phyloP scores from a whole-genome alignment of 2,113 vertebrate genomes.

The Toxotes chatareus region DNA sequence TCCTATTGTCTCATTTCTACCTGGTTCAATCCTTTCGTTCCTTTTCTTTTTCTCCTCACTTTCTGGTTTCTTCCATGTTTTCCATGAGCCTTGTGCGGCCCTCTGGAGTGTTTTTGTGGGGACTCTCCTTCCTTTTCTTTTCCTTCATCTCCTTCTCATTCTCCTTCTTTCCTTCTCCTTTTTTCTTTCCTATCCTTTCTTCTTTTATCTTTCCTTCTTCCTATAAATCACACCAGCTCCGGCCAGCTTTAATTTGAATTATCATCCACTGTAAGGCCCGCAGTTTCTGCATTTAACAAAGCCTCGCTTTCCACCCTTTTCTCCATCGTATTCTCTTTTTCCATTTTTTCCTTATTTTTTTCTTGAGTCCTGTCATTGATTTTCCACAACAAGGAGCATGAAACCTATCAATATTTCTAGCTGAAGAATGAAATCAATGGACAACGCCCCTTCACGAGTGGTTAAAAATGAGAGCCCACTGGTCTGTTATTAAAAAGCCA shows the following conservation, averaged over 20 bases:
- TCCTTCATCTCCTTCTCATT: not conserved
- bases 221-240: not conserved
- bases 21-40: not conserved
- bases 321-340: conserved; percentile 13
- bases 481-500: conserved; percentile 74
- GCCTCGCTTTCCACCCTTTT: not conserved
- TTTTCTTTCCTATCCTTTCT: no score
- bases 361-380: conserved; percentile 69
- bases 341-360: conserved; percentile 32
- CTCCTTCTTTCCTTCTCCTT: not conserved
- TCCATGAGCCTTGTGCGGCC: not conserved
- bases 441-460: conserved; percentile 58
- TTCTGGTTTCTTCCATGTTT: not conserved
- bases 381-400: conserved; percentile 67
- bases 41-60: not conserved
- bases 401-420: conserved; percentile 75
- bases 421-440: conserved; percentile 73
- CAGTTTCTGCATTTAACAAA: conserved; percentile 9
- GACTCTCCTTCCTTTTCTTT: not conserved
- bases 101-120: no score
- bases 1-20: not conserved
- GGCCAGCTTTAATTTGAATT: not conserved
- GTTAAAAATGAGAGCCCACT: conserved; percentile 67
- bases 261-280: not conserved
- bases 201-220: not conserved